A percentile compares a stretch with the other conserved stretches of the same genome.
Evolutionary conservation across 2,797 vertebrate species (phyloP).

Genomic region (Synaphobranchus kaupii): DNA sequence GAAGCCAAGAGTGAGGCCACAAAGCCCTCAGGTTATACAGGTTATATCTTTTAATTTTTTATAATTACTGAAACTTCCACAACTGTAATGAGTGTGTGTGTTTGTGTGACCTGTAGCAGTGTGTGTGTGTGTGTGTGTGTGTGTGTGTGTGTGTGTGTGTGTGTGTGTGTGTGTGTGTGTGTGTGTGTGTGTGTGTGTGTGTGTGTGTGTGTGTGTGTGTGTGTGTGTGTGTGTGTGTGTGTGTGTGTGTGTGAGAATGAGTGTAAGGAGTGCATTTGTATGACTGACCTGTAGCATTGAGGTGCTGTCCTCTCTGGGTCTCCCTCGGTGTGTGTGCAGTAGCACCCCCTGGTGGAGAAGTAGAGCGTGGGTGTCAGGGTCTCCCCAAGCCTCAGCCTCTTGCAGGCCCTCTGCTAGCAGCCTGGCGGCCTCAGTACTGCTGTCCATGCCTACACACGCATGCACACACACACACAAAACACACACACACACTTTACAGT

Average conservation of each 20-base stretch:
- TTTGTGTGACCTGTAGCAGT: slow-evolving; percentile 61
- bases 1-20: too few relatives aligned
- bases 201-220: background rate
- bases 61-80: too few relatives aligned
- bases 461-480: slow-evolving; percentile 17
- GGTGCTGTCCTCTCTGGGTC: slow-evolving; percentile 61
- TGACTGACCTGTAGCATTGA: slow-evolving; percentile 62
- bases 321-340: slow-evolving; percentile 76
- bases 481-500: background rate
- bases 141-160: background rate
- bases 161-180: background rate
- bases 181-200: background rate
- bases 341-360: slow-evolving; percentile 79
- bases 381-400: slow-evolving; percentile 79
- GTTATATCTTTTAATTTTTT: too few relatives aligned
- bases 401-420: slow-evolving; percentile 76
- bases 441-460: slow-evolving; percentile 70
- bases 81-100: background rate
- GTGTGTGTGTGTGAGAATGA: background rate
- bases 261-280: background rate
- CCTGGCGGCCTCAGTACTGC: slow-evolving; percentile 64
- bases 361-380: slow-evolving; percentile 78
- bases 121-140: background rate
- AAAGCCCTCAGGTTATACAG: too few relatives aligned
- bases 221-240: background rate